A percentile compares a stretch with the other conserved stretches of the same genome.
phyloP scores from a whole-genome alignment of 1,140 invertebrate species.

The Micrasema minimum region DNA sequence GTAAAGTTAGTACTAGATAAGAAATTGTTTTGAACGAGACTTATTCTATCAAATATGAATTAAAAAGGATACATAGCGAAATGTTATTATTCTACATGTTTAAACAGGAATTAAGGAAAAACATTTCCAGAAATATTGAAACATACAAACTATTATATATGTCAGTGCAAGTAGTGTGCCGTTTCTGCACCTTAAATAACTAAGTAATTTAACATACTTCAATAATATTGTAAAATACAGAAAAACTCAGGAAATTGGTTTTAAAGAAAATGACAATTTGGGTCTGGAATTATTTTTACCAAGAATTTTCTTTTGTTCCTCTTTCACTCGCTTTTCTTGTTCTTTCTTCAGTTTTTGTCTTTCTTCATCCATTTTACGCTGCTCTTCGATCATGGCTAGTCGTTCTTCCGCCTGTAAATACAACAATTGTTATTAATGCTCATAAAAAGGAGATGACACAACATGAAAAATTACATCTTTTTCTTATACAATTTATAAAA shows the following conservation, averaged over 20 bases:
- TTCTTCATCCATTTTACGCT: slow-evolving; percentile 95
- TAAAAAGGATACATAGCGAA: slow-evolving; percentile 13
- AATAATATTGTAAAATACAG: slow-evolving; percentile 15
- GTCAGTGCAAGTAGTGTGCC: slow-evolving; percentile 3
- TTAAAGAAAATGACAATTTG: slow-evolving; percentile 92
- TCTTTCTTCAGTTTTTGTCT: slow-evolving; percentile 92
- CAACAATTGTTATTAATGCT: slow-evolving; percentile 4
- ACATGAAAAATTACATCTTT: no score
- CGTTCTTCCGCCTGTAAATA: slow-evolving; percentile 89
- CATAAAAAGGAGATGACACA: slow-evolving; percentile 33
- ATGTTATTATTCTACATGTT: slow-evolving; percentile 21
- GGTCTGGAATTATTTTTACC: slow-evolving; percentile 97
- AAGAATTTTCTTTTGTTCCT: slow-evolving; percentile 96
- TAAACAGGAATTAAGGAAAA: slow-evolving; percentile 11
- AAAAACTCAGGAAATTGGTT: slow-evolving; percentile 75
- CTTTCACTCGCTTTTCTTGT: slow-evolving; percentile 89
- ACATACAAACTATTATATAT: slow-evolving; percentile 11
- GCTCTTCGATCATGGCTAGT: slow-evolving; percentile 95
- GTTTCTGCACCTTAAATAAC: not conserved
- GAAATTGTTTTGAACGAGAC: slow-evolving; percentile 15
- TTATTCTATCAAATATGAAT: slow-evolving; percentile 21
- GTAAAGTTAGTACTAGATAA: slow-evolving; percentile 19
- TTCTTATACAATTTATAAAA: no score
- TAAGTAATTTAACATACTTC: slow-evolving; percentile 14
- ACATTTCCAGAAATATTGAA: slow-evolving; percentile 13